Evolutionary conservation across 1,140 invertebrate genomes (phyloP).

Genomic region (Globodera ellingtonae): DNA sequence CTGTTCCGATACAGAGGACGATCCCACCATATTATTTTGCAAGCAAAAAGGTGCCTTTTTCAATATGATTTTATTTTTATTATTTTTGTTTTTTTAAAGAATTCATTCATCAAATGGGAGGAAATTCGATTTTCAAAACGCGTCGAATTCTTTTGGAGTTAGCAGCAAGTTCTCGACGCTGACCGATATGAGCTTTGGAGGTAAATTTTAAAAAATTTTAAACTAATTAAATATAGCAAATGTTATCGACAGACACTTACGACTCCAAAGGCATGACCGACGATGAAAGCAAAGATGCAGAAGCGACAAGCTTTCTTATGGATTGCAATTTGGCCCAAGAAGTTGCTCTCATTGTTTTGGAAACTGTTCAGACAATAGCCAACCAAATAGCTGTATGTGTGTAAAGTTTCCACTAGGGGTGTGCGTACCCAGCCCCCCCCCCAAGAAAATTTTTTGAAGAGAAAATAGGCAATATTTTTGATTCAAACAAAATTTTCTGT

Average conservation of each 20-base stretch:
- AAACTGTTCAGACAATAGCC: conserved; percentile 81
- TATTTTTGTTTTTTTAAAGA: neutral
- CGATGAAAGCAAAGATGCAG: neutral
- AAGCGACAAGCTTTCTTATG: conserved; percentile 40
- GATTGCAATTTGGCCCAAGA: conserved; percentile 80
- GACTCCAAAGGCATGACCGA: conserved; percentile 1
- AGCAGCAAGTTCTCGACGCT: conserved; percentile 39
- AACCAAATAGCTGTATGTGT: conserved; percentile 76
- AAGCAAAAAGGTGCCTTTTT: conserved; percentile 38
- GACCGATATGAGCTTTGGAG: neutral
- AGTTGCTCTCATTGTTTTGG: conserved; percentile 82
- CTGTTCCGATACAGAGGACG: conserved; percentile 51
- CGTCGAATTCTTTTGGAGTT: neutral
- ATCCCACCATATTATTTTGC: conserved; percentile 38
- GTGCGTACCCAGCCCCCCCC: too few species aligned
- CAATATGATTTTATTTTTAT: neutral
- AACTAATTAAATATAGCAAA: neutral
- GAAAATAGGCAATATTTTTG: too few species aligned
- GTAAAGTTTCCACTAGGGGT: conserved; percentile 48
- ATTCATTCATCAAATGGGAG: neutral
- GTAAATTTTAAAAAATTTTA: neutral
- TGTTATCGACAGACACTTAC: neutral
- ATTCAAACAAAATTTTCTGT: too few species aligned
- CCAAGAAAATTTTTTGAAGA: too few species aligned
- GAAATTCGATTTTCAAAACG: conserved; percentile 10